Evolutionary conservation across 2,113 vertebrate species (phyloP).

Genomic region (Cygnus atratus): DNA sequence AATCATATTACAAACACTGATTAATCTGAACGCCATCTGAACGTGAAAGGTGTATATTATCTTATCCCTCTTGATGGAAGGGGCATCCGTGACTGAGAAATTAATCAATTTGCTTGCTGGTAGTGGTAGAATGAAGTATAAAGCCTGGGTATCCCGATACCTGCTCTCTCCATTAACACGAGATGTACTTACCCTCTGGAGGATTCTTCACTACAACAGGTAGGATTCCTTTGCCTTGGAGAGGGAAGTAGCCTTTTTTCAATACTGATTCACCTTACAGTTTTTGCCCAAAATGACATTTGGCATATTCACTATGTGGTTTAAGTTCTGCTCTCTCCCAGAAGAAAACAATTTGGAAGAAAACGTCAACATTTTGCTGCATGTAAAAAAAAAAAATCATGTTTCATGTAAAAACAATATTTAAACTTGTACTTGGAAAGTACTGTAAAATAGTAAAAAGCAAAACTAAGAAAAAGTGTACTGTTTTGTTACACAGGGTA

Average conservation of each 20-base stretch:
- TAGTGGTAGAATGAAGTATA: not conserved
- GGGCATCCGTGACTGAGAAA: not conserved
- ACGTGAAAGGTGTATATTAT: not conserved
- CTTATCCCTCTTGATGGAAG: not conserved
- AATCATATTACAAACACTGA: constrained; percentile 1
- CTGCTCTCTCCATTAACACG: not conserved
- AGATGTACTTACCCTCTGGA: not conserved
- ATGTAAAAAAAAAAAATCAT: not conserved
- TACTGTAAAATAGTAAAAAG: not conserved
- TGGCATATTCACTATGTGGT: not conserved
- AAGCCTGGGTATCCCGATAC: not conserved
- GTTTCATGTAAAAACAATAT: not conserved
- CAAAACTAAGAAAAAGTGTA: not conserved
- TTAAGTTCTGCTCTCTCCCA: not conserved
- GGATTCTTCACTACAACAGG: not conserved
- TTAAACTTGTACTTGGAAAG: not conserved
- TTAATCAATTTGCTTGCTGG: constrained; percentile 18
- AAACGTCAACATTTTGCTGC: not conserved
- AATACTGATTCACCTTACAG: not conserved
- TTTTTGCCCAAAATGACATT: not conserved
- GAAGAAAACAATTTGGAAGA: not conserved
- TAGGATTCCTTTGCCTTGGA: not conserved
- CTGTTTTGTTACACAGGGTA: not conserved
- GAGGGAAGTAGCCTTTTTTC: not conserved
- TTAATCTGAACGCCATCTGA: not conserved